Evolutionary conservation across 2,888 invertebrate species (phyloP).

Genomic region (Blera fallax): DNA sequence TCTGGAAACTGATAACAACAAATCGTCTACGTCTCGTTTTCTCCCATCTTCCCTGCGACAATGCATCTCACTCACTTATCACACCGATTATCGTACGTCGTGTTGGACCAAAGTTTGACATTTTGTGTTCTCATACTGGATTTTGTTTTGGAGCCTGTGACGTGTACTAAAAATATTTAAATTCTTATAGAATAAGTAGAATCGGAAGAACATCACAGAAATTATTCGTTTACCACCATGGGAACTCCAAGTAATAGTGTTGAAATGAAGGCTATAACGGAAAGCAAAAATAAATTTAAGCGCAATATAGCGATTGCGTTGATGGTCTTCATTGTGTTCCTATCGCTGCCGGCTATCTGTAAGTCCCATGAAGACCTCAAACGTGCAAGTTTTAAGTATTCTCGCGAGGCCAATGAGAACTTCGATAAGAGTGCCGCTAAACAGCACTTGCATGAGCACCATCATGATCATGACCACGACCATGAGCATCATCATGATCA

Average conservation of each 20-base stretch:
- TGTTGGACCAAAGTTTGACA: conserved; percentile 43
- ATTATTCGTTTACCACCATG: conserved; percentile 31
- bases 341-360: conserved; percentile 80
- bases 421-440: conserved; percentile 73
- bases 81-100: conserved; percentile 4
- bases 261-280: neutral
- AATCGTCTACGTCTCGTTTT: conserved; percentile 32
- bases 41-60: neutral
- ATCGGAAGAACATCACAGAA: conserved; percentile 53
- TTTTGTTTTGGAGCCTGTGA: conserved; percentile 50
- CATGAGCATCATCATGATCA: conserved; percentile 3
- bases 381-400: conserved; percentile 92
- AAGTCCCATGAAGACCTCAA: conserved; percentile 83
- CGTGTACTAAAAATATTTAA: conserved; percentile 50
- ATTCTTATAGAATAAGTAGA: conserved; percentile 1
- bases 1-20: conserved; percentile 27
- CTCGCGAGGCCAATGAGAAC: conserved; percentile 86
- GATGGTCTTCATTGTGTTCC: conserved; percentile 77
- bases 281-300: conserved; percentile 36
- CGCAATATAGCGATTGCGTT: conserved; percentile 75
- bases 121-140: neutral
- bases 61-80: conserved; percentile 18
- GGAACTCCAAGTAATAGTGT: neutral
- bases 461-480: conserved; percentile 73
- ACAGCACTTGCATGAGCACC: conserved; percentile 12